Evolutionary conservation across 2,797 vertebrate species (phyloP).

Genomic region (Lepilemur septentrionalis): DNA sequence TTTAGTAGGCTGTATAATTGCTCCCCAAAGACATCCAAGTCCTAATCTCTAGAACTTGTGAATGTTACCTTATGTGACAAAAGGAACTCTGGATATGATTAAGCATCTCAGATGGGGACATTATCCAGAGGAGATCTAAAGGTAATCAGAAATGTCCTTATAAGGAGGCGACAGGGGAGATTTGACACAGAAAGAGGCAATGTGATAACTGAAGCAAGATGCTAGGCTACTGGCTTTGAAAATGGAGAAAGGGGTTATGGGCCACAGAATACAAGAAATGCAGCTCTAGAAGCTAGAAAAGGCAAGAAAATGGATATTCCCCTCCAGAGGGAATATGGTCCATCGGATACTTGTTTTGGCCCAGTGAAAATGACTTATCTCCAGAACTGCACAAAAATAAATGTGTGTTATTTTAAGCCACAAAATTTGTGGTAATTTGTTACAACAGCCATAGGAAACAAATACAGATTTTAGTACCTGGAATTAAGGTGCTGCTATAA

Average conservation of each 20-base stretch:
- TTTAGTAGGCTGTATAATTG: neutral
- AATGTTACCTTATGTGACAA: neutral
- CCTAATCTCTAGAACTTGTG: neutral
- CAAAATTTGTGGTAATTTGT: neutral
- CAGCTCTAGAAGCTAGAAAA: neutral
- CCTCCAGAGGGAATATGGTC: neutral
- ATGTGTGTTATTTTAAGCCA: neutral
- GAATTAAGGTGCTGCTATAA: neutral
- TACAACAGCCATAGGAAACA: neutral
- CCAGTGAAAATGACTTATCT: neutral
- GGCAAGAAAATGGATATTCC: neutral
- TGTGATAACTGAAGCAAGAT: neutral
- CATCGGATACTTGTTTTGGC: neutral
- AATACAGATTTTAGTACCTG: neutral
- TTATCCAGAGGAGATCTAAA: neutral
- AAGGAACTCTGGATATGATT: neutral
- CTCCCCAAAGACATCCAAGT: neutral
- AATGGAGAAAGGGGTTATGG: neutral
- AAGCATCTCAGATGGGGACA: neutral
- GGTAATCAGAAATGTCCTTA: neutral
- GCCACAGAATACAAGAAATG: neutral
- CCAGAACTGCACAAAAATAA: neutral
- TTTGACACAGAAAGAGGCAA: too few species aligned
- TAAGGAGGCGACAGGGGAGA: neutral
- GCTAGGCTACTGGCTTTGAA: neutral